Base-by-base conservation (phyloP, 2,888 invertebrate species). In the Galeopsomyia nigrocyanea region DNA sequence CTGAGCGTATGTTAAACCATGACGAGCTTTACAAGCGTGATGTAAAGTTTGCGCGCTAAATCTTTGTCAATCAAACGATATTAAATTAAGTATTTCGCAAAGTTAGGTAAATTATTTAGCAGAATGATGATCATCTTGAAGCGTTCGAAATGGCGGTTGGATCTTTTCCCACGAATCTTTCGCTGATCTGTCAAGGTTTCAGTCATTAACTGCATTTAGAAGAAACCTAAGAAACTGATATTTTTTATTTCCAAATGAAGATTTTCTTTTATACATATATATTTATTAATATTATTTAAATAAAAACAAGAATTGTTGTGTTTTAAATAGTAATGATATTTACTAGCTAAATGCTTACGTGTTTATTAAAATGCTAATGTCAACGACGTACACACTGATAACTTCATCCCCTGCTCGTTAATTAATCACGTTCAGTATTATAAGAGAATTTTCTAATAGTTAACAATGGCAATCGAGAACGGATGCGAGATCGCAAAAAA, bases 151-250 rank as follows among this genome's bases (percentile, higher is more conserved):
- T 50, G 17, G 63, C 26, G 31, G 55, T 62, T 19, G 61, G 26
- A 74, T 64, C 46, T 61, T 58, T 71, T 68, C 57, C 57, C 47
- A 47, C 56, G 68, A 71, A 68, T 65, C 65, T 51, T 72, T 69
- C 56, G 60, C 60, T 53, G 68, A 69, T 71, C 69, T 71, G 66
- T 65, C 55, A 64, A 73, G 67, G 70, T 67, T 73, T 72, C 68
- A 75, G 75, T 73, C 65, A 57, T 61, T 75, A 49, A 31, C 47
- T 75, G 75, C 75, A 75, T 75, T 75, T 75, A 75, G 60, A n/a
- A 69, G 49, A 67, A 72, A 63, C 16, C 49, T 63, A 71, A 68
- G 65, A 64, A 68, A 55, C n/a, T 58, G 31, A 64, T 66, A 66
- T 61, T 63, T 63, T 72, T 73, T 53, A 61, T 64, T 67, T 67